Base-by-base conservation (phyloP, 2,888 invertebrate species). In the Teleiodes luculella region DNA sequence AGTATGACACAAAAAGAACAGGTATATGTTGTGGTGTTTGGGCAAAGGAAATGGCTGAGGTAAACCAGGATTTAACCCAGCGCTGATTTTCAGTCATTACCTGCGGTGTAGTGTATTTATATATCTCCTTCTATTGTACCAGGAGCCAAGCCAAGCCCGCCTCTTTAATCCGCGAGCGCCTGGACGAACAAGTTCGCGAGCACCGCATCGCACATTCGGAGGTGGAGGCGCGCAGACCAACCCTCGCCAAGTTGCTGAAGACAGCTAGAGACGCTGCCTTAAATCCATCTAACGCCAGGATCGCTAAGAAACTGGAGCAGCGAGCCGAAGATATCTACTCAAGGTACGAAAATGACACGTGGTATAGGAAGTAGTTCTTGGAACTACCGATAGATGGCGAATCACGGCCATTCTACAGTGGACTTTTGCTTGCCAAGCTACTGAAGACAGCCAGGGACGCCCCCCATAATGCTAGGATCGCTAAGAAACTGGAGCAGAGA, bases 171-270 rank as follows among this genome's bases (percentile, higher is more conserved):
- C 95, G 94, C 72, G 97, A 97, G 73, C 94, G 96, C 39, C 90
- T 98, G 8, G 96, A 97, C 72, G 96, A 97, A 70, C 98, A 98
- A 82, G 91, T 97, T 3, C 93, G 97, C 28, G 97, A 97, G 70
- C 97, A 97, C 62, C 93, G 95, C 64, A 90, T 95, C 16, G 90
- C 96, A 35, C 93, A 95, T 68, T 92, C 94, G 0, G 98, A 98
- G 77, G 90, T 98, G 54, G 96, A 96, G 66, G 95, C 95, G 31
- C 96, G 98, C 66, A 93, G 95, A 5, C 93, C 95, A 11, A 95
- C 96, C 66, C 93, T 98, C 28, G 96, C 95, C 70, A 94, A 95
- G 50, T 93, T 98, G 13, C 92, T 95, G 41, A 83, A 93, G 47
- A 94, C 94, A 10, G 97, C 97, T 0, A 91, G 94, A 57, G 96